Evolutionary conservation across 2,113 vertebrate genomes (phyloP), one percentile per base, ranked within the genome.

Genomic region (Chionomys nivalis): DNA sequence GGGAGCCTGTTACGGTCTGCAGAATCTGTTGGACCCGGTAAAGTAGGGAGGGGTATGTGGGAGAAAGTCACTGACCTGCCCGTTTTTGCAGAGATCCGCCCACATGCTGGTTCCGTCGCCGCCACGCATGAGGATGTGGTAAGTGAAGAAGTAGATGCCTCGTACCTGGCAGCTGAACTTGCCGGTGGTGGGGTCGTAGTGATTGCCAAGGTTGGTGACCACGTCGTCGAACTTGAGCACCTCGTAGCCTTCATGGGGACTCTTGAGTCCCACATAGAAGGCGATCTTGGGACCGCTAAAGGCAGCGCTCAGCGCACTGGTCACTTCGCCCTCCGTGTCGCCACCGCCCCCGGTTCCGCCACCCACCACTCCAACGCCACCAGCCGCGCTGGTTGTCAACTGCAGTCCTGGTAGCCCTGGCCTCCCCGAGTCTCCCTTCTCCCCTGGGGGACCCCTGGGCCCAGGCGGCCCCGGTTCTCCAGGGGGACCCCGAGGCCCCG

Each of bases 151-250:
- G 96, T 99, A 99, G 96, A 99, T 99, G 95, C 99, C 99, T 75
- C 99, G 99, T 94, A 99, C 99, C 92, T 99, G 99, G 97, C 99
- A 99, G 92, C 99, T 99, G 98, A 99, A 99, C 98, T 99, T 99
- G 93, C 99, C 99, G 1, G 98, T 99, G 94, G 98, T 96, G 73
- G 99, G 96, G 92, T 99, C 99, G 97, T 99, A 99, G 98, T 99
- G 99, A 95, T 99, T 99, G 87, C 99, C 99, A 94, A 99, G 98
- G 88, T 99, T 99, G 90, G 99, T 99, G 94, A 99, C 99, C 91
- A 99, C 99, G 97, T 99, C 99, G 98, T 99, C 99, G 97, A 99
- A 99, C 97, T 99, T 99, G 76, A 99, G 99, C 93, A 99, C 98
- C 98, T 99, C 99, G 87, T 99, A 99, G 73, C 99, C 99, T 97